phyloP scores from a whole-genome alignment of 2,888 invertebrate species.

The Thysanoteuthis rhombus region DNA sequence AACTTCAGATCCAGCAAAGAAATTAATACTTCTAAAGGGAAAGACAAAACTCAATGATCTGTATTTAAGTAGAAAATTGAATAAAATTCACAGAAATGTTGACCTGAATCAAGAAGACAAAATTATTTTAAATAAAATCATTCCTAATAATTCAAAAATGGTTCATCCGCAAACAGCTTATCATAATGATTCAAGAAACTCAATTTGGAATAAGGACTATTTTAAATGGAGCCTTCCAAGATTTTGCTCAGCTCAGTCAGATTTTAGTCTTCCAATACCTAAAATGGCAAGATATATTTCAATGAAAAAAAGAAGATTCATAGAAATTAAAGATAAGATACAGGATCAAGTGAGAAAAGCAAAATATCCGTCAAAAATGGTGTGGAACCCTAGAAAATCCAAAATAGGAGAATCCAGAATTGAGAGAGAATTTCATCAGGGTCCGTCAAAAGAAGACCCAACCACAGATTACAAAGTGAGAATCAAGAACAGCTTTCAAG shows the following conservation, averaged over 20 bases:
- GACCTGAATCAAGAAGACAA: background rate
- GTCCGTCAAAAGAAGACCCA: background rate
- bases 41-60: background rate
- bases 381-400: background rate
- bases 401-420: background rate
- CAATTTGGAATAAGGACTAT: background rate
- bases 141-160: background rate
- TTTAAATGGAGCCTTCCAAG: background rate
- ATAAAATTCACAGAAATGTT: background rate
- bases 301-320: background rate
- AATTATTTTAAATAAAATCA: background rate
- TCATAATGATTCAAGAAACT: background rate
- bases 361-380: background rate
- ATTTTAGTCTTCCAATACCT: background rate
- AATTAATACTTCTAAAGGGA: background rate
- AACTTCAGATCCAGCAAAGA: background rate
- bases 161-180: background rate
- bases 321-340: background rate
- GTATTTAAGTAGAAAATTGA: background rate
- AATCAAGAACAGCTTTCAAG: background rate
- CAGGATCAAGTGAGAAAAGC: background rate
- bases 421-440: background rate
- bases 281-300: background rate
- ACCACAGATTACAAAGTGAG: background rate
- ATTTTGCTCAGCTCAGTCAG: background rate